Base-by-base conservation (phyloP, 2,888 invertebrate genomes). In the Cosmia pyralina region DNA sequence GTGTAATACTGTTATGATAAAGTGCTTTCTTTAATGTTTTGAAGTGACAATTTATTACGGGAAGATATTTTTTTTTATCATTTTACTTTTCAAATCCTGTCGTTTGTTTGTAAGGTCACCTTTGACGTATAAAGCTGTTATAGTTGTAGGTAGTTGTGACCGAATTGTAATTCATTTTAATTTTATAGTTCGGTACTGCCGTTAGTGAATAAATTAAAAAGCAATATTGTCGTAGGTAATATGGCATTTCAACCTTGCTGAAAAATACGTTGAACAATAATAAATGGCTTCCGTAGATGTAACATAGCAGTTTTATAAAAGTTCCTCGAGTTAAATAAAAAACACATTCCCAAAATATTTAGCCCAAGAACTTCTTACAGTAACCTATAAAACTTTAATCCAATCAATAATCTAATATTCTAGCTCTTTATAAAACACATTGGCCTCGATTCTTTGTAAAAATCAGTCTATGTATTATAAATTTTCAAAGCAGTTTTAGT, bases 391-490 rank as follows among this genome's bases (percentile, higher is more conserved):
- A 67, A 60, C 48, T 60, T 58, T 50, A 28, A 66, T 53, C 22
- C 57, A 69, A 79, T 67, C 66, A 69, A 59, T 69, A 63, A 63
- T 65, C 82, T 38, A 48, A 53, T 69, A 62, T 69, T 69, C 58
- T 62, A 63, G 82, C 71, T 75, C 58, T 68, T 78, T 60, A 75
- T 81, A 74, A 71, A 28, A 80, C 73, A 62, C 64, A 81, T 74
- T 77, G 87, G 81, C 90, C 90, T 89, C 84, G 84, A 85, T 88
- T 84, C 78, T 72, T 83, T 46, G 44, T 84, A 82, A 77, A 85
- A 89, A 87, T 71, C 78, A 79, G 82, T 85, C 75, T 81, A 84
- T 85, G 28, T 28, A 28, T 28, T 82, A 84, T 86, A 86, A 85
- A 89, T 89, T 87, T 88, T 84, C 84, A 83, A 86, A 83, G 85